Base-by-base conservation (phyloP, 2,888 invertebrate genomes). In the Lasioglossum marginatum region DNA sequence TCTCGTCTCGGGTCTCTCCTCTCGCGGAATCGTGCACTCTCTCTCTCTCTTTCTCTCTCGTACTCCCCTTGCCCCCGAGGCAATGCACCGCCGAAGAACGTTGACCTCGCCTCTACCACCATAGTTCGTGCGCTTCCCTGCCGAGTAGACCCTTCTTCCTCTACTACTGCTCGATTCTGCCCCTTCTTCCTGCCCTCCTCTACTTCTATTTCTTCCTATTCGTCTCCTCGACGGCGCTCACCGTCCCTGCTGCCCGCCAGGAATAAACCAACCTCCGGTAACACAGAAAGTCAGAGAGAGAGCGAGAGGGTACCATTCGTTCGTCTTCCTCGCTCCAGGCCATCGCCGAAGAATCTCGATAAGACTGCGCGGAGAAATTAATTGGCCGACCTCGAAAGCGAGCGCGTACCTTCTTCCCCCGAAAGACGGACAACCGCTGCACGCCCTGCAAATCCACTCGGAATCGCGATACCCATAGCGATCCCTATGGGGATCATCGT, bases 1-100 rank as follows among this genome's bases (percentile, higher is more conserved):
- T 82, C 78, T 77, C 81, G 72, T 77, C 81, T 52, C 77, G 40
- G 63, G 60, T 75, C 80, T 87, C 85, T 60, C 60, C 27, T 60
- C 60, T 60, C 60, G 60, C 14, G 27, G 60, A 60, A 60, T 60
- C 52, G 52, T 52, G 23, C 60, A 0, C 60, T 12, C 27, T 0
- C 60, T 57, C n/a, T 23, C 52, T 57, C 57, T 60, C 60, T 27
- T 27, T 14, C 77, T 79, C 82, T 77, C 77, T 79, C 43, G 74
- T 45, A 63, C 66, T 75, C 80, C 87, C 84, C 89, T 85, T 88
- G 86, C 88, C 92, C 27, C 91, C 91, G 91, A 93, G 95, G 94
- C 95, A 94, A 94, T 94, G 95, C 92, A 94, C 95, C 92, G 91
- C 92, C 82, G 84, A 88, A 90, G 94, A 92, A 88, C 94, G 88